Base-by-base conservation (phyloP, 1,140 invertebrate species). In the Drosophila navojoa region DNA sequence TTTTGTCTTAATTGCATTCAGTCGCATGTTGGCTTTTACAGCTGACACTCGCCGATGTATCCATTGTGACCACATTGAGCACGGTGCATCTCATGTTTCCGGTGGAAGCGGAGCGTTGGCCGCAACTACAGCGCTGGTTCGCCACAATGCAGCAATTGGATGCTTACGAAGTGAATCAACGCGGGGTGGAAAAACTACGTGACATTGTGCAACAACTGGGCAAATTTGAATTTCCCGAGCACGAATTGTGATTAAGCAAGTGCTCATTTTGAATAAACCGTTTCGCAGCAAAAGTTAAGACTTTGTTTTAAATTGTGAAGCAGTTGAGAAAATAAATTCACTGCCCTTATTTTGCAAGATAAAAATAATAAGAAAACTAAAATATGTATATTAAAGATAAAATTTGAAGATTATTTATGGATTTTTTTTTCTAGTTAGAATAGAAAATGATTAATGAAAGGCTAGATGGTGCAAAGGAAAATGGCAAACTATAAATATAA, bases 41-140 rank as follows among this genome's bases (percentile, higher is more conserved):
- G 91, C 68, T 92, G 59, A 91, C 91, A 55, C 81, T 92, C 38
- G 91, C 91, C 53, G 91, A 92, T 77, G 42, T 92, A 53, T 92
- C 90, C 52, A 81, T 91, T 58, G 79, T 91, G 61, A 90, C 89
- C 86, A 92, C 91, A 90, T 15, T 91, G 69, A 92, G 91, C 55
- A 92, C 91, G 15, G 91, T 92, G 60, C 76, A 90, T 85, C 87
- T 91, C 77, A 90, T 91, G 79, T 91, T 91, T 91, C 87, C 84
- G 22, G 75, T 91, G 49, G 44, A 60, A 13, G 38, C 54, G n/a
- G 27, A 29, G 19, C 73, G 81, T 15, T 92, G 87, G 82, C 91
- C 91, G 44, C 76, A 57, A 16, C 50, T 92, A 50, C 69, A 68
- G 19, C 60, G 58, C 42, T 92, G 91, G 91, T 82, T 90, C 58